These are phyloP conservation scores for Engraulis encrasicolus DNA, from an alignment of 2,113 vertebrate species.

Conservation along the genomic window DNA sequence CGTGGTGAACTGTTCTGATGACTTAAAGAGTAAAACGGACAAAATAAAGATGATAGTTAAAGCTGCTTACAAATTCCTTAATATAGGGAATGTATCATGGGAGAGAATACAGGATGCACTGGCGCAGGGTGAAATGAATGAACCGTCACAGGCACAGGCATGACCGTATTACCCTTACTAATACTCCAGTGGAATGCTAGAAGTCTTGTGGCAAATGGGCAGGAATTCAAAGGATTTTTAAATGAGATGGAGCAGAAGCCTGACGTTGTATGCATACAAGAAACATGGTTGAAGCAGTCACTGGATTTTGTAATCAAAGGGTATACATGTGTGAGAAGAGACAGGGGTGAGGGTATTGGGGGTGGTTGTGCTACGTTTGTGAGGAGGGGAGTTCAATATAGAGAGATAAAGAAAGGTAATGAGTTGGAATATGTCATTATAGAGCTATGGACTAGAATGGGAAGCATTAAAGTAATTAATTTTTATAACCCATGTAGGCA, in stretches of 20 bases:
- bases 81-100: not conserved
- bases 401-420: not conserved
- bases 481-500: not conserved
- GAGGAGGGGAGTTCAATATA: not conserved
- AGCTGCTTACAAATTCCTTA: not conserved
- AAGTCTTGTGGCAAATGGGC: not conserved
- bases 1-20: too few relatives aligned
- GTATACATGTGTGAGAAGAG: not conserved
- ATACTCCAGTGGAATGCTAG: not conserved
- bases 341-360: not conserved
- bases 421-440: not conserved
- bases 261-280: not conserved
- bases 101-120: not conserved
- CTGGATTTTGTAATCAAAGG: not conserved
- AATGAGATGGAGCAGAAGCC: not conserved
- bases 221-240: not conserved
- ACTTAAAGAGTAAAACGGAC: too few relatives aligned
- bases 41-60: not conserved
- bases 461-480: not conserved
- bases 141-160: not conserved
- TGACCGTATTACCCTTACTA: conserved; percentile 72
- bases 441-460: not conserved
- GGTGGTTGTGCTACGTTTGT: not conserved
- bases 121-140: not conserved
- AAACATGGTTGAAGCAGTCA: not conserved